Evolutionary conservation across 53 echinoderm and acorn worm genomes (phyloP), one percentile per base, ranked within the genome.

Genomic region (Stichopus horrens): DNA sequence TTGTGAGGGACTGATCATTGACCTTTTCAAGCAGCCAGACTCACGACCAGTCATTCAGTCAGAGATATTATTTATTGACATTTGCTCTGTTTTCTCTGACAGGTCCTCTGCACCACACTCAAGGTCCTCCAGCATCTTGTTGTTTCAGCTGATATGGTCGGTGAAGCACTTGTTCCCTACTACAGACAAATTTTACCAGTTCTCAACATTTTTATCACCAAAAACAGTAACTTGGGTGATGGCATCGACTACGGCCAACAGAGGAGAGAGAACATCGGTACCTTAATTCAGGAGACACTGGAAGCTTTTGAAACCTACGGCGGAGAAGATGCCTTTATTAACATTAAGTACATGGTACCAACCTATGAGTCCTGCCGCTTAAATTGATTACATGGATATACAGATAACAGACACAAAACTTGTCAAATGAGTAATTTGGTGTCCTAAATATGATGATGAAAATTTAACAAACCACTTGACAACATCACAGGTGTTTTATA

Each of bases 231-330:
- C 89, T 94, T 92, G 5, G 99, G 99, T 9, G 99, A 99, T 56
- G 93, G 96, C 81, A 99, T 99, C 86, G 96, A 99, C 90, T 99
- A 99, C 91, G 94, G 99, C 58, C 99, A 99, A 86, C 99, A 99
- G 90, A 94, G 92, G 86, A 88, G 99, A 76, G 96, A 94, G 86
- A 99, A 99, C 78, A 91, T 99, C 57, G 99, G 99, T 4, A 95
- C 95, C 75, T 90, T 99, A n/a, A 92, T 99, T 23, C 96, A 99
- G 58, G 99, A 99, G 89, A 94, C 94, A 4, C 87, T 99, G 55
- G 93, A 91, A 74, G 96, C 96, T 0, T 94, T 99, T 75, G 99
- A 99, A 88, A 90, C 75, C 20, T 87, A 93, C 52, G 99, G 99
- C 14, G 99, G 99, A 5, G 94, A 94, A 19, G 99, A 98, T 83